Conservation (phyloP, 2,888 invertebrate genomes). For the Dasypogon diadema region DNA sequence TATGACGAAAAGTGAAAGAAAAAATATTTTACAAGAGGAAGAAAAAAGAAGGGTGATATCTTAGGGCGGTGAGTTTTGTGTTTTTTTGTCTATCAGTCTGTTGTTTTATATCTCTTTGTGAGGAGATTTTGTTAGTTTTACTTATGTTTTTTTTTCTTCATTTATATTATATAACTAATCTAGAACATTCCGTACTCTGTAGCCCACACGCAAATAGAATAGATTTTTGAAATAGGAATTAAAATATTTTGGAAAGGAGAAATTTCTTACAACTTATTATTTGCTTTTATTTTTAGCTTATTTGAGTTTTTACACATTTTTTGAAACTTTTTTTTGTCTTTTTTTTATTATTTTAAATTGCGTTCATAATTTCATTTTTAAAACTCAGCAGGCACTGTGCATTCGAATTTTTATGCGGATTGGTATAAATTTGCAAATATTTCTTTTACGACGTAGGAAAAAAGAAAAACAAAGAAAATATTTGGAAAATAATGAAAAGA, state of each 20-base stretch:
- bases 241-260: not conserved
- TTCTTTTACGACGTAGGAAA: not conserved
- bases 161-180: conserved; percentile 13
- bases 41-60: not conserved
- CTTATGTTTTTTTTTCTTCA: not conserved
- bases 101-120: conserved; percentile 34
- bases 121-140: conserved; percentile 23
- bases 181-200: not conserved
- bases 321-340: not conserved
- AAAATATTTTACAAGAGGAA: not conserved
- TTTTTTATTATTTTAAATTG: too few species aligned
- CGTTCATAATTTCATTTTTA: conserved; percentile 6
- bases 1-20: conserved; percentile 9
- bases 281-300: conserved; percentile 41
- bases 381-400: conserved; percentile 45
- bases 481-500: too few species aligned
- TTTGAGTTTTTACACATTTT: conserved; percentile 6
- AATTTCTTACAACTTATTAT: conserved; percentile 26
- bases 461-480: not conserved
- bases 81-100: conserved; percentile 31
- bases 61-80: conserved; percentile 38
- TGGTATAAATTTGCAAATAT: conserved; percentile 12
- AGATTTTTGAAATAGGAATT: conserved; percentile 2
- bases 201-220: conserved; percentile 26
- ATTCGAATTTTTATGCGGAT: conserved; percentile 7